Base-by-base conservation (phyloP, 1,140 invertebrate species). In the Lordiphosa stackelbergi region DNA sequence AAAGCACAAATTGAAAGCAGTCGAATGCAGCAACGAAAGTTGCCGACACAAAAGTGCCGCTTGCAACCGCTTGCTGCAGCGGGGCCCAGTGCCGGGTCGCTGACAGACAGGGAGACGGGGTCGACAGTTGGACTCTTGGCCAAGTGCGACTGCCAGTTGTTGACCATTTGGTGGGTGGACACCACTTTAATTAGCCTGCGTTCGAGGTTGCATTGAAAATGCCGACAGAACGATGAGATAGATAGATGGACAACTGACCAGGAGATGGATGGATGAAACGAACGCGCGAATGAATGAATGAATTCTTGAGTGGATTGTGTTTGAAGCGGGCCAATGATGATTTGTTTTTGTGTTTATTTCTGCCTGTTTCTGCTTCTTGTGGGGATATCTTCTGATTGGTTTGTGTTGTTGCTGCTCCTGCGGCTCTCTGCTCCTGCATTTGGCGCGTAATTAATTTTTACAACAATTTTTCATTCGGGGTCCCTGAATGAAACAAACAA, bases 391-490 rank as follows among this genome's bases (percentile, higher is more conserved):
- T 69, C 35, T 54, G 49, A 61, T 61, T 69, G 48, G 55, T 55
- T 49, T 68, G 16, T 66, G 62, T 45, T 48, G 47, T 46, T 59
- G 19, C n/a, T 59, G 38, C 11, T 61, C 8, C 31, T 36, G 46
- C 11, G 38, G 54, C 54, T 49, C 35, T 63, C 37, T 41, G 45
- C 16, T 53, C 52, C 66, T 69, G 74, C 66, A 46, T 74, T 83
- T 83, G 75, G 75, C 75, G 75, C 78, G 69, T 83, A 83, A 83
- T 83, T 83, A 83, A 83, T 83, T 83, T 71, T 66, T 73, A 63
- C 65, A 84, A 83, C 77, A 69, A 83, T 83, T 77, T 81, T 83
- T 83, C 78, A 83, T 83, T 83, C 58, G 46, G 54, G 35, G 46
- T 41, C 57, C 34, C 60, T 75, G 69, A 81, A 83, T 83, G 77